These are phyloP conservation scores for Nephila pilipes DNA, from an alignment of 1,140 invertebrate genomes.

Conservation along the genomic window DNA sequence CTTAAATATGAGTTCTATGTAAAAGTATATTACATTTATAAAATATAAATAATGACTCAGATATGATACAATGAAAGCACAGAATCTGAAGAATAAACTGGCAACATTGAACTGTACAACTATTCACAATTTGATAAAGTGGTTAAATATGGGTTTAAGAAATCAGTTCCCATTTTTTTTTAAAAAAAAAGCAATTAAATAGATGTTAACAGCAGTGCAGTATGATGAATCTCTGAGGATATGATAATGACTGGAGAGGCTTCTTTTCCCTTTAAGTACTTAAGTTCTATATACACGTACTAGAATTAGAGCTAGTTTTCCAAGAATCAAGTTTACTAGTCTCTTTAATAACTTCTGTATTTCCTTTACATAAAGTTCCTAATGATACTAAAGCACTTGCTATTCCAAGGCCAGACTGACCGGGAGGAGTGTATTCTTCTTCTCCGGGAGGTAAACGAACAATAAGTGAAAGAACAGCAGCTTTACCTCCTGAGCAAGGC, in stretches of 20 bases:
- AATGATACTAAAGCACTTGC: conserved; percentile 92
- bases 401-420: conserved; percentile 87
- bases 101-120: conserved; percentile 57
- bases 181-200: neutral
- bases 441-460: conserved; percentile 87
- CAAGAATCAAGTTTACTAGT: conserved; percentile 76
- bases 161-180: conserved; percentile 26
- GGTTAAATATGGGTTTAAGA: conserved; percentile 1
- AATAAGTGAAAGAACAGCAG: conserved; percentile 95
- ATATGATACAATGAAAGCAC: conserved; percentile 46
- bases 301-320: conserved; percentile 75
- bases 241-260: conserved; percentile 10
- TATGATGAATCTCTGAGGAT: conserved; percentile 35
- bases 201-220: conserved; percentile 45
- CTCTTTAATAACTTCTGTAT: conserved; percentile 77
- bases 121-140: conserved; percentile 59
- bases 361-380: conserved; percentile 81
- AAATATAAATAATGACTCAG: conserved; percentile 69
- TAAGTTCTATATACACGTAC: conserved; percentile 76
- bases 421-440: conserved; percentile 73
- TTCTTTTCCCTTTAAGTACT: conserved; percentile 68
- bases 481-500: conserved; percentile 93
- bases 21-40: conserved; percentile 59
- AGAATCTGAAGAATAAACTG: neutral
- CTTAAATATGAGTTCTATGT: conserved; percentile 4